phyloP scores from a whole-genome alignment of 2,797 vertebrate species.

The Sebastes matsubarae region DNA sequence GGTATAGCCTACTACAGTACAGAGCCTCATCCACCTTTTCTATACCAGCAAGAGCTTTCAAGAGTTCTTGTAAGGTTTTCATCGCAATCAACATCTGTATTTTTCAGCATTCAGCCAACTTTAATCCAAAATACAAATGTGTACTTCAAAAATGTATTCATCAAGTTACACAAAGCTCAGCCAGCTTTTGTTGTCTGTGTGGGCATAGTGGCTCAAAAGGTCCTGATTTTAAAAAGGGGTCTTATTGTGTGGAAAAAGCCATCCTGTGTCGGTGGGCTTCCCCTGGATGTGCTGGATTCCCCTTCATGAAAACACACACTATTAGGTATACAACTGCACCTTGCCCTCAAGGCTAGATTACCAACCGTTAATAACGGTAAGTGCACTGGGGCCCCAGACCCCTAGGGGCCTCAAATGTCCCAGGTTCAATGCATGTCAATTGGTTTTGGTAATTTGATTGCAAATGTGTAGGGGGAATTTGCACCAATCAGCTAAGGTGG shows the following conservation, averaged over 20 bases:
- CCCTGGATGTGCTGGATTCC: neutral
- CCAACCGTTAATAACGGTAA: neutral
- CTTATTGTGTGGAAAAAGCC: neutral
- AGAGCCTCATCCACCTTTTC: neutral
- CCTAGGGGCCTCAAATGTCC: neutral
- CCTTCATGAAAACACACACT: neutral
- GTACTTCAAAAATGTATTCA: neutral
- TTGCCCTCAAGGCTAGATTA: neutral
- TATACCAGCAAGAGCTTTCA: neutral
- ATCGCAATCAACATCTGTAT: neutral
- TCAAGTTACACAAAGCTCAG: neutral
- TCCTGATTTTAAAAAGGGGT: neutral
- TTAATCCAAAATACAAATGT: neutral
- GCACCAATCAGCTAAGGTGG: neutral
- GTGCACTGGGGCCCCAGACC: neutral
- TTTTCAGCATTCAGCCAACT: neutral
- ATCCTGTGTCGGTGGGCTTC: neutral
- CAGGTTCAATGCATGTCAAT: neutral
- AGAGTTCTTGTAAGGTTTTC: neutral
- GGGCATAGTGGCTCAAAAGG: too few relatives aligned
- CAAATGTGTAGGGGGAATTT: neutral
- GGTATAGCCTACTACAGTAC: neutral
- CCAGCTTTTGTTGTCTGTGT: neutral
- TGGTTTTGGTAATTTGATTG: neutral
- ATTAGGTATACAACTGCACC: neutral